A percentile compares a stretch with the other conserved stretches of the same genome.
Evolutionary conservation across 2,797 vertebrate species (phyloP).

Genomic region (Sebastes hopkinsi): DNA sequence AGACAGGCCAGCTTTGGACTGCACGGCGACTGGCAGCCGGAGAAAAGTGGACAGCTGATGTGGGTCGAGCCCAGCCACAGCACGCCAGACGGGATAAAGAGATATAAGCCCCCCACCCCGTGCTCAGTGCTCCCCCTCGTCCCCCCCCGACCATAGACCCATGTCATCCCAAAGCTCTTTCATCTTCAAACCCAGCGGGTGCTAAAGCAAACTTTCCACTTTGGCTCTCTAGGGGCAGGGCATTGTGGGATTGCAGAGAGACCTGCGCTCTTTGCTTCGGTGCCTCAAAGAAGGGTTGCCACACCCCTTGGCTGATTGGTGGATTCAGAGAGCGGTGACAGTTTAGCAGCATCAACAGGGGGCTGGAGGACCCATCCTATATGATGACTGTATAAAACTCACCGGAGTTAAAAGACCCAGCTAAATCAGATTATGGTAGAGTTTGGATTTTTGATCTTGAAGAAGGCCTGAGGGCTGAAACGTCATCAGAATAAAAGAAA

Average conservation of each 20-base stretch:
- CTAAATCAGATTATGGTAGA: neutral
- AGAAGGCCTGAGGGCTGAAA: neutral
- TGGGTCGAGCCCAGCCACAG: conserved; percentile 66
- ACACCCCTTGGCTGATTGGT: conserved; percentile 58
- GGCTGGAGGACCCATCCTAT: conserved; percentile 18
- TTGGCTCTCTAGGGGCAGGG: conserved; percentile 71
- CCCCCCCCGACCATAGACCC: conserved; percentile 59
- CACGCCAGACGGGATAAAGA: conserved; percentile 85
- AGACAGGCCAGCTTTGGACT: conserved; percentile 83
- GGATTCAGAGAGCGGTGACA: conserved; percentile 44
- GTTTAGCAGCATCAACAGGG: conserved; percentile 51
- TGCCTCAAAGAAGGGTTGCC: conserved; percentile 54
- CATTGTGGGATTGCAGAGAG: conserved; percentile 65
- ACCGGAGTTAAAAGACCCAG: neutral
- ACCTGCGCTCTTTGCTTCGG: conserved; percentile 46
- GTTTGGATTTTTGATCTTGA: neutral
- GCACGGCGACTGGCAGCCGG: conserved; percentile 67
- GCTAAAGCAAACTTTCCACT: conserved; percentile 86
- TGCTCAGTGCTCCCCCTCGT: conserved; percentile 47
- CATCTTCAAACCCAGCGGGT: conserved; percentile 79
- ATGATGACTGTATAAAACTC: conserved; percentile 40
- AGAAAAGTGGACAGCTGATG: conserved; percentile 79
- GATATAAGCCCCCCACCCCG: conserved; percentile 71
- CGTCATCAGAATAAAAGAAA: neutral
- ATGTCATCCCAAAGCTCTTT: conserved; percentile 79